Evolutionary conservation across 2,797 vertebrate species (phyloP), one percentile per base, ranked within the genome.

Genomic region (Clarias laeviceps): DNA sequence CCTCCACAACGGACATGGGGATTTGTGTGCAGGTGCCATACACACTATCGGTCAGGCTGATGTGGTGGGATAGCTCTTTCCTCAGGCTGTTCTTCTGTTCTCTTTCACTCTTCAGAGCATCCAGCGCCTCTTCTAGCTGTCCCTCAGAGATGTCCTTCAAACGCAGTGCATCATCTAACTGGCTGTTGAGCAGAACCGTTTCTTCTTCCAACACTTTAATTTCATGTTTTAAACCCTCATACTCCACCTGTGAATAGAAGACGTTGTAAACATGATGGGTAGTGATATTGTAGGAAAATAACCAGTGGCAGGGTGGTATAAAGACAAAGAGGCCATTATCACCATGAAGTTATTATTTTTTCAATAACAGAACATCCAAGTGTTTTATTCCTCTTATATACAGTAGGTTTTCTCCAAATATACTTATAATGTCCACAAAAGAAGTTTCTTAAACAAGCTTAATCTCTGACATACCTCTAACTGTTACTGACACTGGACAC

Each of bases 141-240:
- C 96, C 94, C 87, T 97, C 96, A 0, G 98, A 96, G 82, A 99
- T 99, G 90, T 99, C 98, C 91, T 99, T 99, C 85, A 99, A 89
- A 37, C 97, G 96, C 87, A 98, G 92, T 3, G 98, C 98, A 12
- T 99, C 98, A 90, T 99, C 98, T 88, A 99, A 94, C 91, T 99
- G 98, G 91, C 97, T 98, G 92, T 99, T 99, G 65, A 99, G 96
- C 12, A 99, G 96, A n/a, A 97, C 97, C 0, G 97, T 98, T 91
- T 99, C 98, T 92, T 99, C 98, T 91, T 98, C 98, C 81, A 98
- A 94, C 2, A 98, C 96, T 87, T 99, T 99, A 83, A 99, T 99
- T 93, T 99, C 98, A 85, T 99, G 98, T 89, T 99, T 99, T 91
- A 99, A 94, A 69, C 98, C 98, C 93, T 99, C 98, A 2, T 98